Evolutionary conservation across 2,888 invertebrate species (phyloP).

Genomic region (Baronia brevicornis): DNA sequence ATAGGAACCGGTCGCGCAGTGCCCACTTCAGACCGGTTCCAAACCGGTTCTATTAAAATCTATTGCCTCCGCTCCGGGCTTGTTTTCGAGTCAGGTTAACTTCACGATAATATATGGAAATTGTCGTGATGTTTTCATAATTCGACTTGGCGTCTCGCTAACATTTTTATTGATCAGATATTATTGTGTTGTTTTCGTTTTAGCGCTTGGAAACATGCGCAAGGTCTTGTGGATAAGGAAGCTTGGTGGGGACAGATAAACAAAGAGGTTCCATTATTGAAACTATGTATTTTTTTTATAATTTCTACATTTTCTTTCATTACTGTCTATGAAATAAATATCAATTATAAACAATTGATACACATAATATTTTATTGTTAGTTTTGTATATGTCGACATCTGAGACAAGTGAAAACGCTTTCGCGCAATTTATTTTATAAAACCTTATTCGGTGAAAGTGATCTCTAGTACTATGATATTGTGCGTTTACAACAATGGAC

Average conservation of each 20-base stretch:
- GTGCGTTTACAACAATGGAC: slow-evolving; percentile 75
- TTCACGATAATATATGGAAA: slow-evolving; percentile 49
- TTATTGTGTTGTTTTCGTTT: slow-evolving; percentile 21
- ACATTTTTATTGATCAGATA: slow-evolving; percentile 26
- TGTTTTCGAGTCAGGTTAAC: slow-evolving; percentile 38
- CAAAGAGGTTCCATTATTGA: slow-evolving; percentile 57
- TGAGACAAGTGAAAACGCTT: slow-evolving; percentile 62
- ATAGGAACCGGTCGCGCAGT: slow-evolving; percentile 26
- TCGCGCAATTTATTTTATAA: slow-evolving; percentile 51
- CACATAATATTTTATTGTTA: slow-evolving; percentile 63
- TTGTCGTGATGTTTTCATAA: slow-evolving; percentile 34
- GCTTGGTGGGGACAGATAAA: slow-evolving; percentile 31
- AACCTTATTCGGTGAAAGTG: slow-evolving; percentile 64
- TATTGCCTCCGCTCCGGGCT: slow-evolving; percentile 34
- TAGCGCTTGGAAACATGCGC: slow-evolving; percentile 8
- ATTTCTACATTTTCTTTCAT: slow-evolving; percentile 69
- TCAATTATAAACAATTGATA: slow-evolving; percentile 74
- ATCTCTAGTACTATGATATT: slow-evolving; percentile 71
- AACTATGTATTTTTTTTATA: slow-evolving; percentile 72
- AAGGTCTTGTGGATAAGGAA: slow-evolving; percentile 16
- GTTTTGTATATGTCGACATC: slow-evolving; percentile 66
- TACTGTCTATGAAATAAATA: slow-evolving; percentile 71
- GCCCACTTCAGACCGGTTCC: slow-evolving; percentile 32
- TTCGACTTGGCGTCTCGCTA: slow-evolving; percentile 32
- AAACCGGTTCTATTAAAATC: slow-evolving; percentile 29